Evolutionary conservation across 2,797 vertebrate species (phyloP).

Genomic region (Peromyscus aztecus): DNA sequence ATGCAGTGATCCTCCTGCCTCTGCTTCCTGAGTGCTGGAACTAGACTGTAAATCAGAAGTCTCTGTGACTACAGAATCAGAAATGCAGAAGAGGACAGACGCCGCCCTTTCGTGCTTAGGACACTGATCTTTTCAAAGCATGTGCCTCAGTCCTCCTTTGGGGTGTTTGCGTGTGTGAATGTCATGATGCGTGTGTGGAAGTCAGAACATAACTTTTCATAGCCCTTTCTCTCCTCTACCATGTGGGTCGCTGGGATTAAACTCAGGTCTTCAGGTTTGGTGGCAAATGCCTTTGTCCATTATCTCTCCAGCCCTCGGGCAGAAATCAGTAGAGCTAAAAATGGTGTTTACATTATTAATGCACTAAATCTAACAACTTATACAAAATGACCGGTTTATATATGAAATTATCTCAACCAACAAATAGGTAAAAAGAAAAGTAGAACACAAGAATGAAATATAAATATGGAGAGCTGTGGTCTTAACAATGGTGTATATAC

Average conservation of each 20-base stretch:
- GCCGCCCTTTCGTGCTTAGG: neutral
- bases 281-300: neutral
- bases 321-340: neutral
- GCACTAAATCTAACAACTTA: neutral
- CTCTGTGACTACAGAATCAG: too few species aligned
- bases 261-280: neutral
- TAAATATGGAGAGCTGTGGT: neutral
- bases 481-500: neutral
- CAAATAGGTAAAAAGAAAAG: neutral
- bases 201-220: neutral
- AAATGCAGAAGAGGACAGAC: neutral
- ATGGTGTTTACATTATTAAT: neutral
- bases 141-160: neutral
- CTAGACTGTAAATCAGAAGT: neutral
- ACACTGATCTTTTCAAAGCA: neutral
- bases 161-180: neutral
- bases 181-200: neutral
- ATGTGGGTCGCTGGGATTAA: neutral
- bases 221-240: neutral
- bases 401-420: neutral
- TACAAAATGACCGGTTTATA: neutral
- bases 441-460: neutral
- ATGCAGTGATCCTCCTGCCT: neutral
- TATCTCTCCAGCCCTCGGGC: neutral
- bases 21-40: neutral